phyloP scores from a whole-genome alignment of 2,888 invertebrate genomes.

The Esperia sulphurella region DNA sequence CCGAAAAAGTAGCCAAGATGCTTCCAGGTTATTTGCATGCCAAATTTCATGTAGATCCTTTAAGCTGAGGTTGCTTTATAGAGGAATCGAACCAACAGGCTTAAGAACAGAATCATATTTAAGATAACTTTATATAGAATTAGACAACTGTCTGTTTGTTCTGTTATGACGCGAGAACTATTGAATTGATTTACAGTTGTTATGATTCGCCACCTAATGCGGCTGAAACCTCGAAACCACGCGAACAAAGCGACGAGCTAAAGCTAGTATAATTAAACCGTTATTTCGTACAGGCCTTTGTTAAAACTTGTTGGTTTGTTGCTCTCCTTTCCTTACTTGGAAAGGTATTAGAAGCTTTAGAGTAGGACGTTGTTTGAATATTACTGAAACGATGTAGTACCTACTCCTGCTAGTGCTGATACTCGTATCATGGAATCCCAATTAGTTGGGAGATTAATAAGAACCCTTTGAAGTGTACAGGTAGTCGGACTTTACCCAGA shows the following conservation, averaged over 20 bases:
- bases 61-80: too few relatives aligned
- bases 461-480: not conserved
- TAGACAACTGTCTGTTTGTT: too few relatives aligned
- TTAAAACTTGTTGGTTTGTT: constrained; percentile 23
- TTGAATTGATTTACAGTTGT: too few relatives aligned
- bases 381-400: not conserved
- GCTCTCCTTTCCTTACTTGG: constrained; percentile 8
- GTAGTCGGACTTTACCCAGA: not conserved
- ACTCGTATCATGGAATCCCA: not conserved
- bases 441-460: constrained; percentile 1
- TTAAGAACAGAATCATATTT: too few relatives aligned
- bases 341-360: constrained; percentile 17
- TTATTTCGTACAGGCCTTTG: constrained; percentile 26
- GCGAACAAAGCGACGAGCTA: not conserved
- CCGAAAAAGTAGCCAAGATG: too few relatives aligned
- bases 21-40: too few relatives aligned
- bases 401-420: not conserved
- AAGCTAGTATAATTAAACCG: constrained; percentile 22
- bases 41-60: too few relatives aligned
- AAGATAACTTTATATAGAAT: too few relatives aligned
- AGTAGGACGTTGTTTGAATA: constrained; percentile 2
- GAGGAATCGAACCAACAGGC: too few relatives aligned
- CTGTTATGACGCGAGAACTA: too few relatives aligned
- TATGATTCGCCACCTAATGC: too few relatives aligned
- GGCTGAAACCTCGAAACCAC: too few relatives aligned